Conservation (phyloP, 1,140 invertebrate genomes). For the Sarcophaga peregrina region DNA sequence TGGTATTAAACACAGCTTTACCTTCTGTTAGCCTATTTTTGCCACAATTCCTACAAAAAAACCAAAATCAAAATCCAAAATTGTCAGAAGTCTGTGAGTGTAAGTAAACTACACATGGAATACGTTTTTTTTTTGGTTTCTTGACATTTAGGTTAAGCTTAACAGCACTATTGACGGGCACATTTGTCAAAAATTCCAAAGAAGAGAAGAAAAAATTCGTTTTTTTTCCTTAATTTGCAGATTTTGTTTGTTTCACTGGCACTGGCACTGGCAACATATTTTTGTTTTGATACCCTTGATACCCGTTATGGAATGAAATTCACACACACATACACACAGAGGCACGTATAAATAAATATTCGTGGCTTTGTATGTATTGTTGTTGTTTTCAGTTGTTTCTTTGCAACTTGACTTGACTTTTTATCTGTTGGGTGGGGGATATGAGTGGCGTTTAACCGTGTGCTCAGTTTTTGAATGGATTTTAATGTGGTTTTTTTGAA, state of each 20-base stretch:
- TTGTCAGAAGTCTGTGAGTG: not conserved
- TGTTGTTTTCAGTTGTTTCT: too few species aligned
- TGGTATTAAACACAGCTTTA: not conserved
- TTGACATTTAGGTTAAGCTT: constrained; percentile 44
- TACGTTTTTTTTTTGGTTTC: not conserved
- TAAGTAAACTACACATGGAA: not conserved
- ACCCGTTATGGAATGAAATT: not conserved
- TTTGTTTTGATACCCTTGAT: not conserved
- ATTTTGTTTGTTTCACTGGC: not conserved
- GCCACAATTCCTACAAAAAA: not conserved
- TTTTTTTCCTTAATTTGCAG: not conserved
- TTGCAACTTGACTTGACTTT: too few species aligned
- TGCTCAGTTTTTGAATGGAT: too few species aligned
- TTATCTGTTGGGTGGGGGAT: too few species aligned
- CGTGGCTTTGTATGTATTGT: constrained; percentile 4
- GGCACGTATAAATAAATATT: too few species aligned
- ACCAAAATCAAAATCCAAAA: not conserved
- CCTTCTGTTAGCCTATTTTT: constrained; percentile 16
- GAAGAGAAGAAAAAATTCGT: not conserved
- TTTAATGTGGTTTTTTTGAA: constrained; percentile 4
- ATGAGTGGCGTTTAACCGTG: too few species aligned
- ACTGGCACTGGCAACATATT: not conserved
- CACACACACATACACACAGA: too few species aligned
- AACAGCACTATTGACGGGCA: constrained; percentile 31
- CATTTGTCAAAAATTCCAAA: constrained; percentile 37